Evolutionary conservation across 2,888 invertebrate genomes (phyloP).

Genomic region (Ochropleura leucogaster): DNA sequence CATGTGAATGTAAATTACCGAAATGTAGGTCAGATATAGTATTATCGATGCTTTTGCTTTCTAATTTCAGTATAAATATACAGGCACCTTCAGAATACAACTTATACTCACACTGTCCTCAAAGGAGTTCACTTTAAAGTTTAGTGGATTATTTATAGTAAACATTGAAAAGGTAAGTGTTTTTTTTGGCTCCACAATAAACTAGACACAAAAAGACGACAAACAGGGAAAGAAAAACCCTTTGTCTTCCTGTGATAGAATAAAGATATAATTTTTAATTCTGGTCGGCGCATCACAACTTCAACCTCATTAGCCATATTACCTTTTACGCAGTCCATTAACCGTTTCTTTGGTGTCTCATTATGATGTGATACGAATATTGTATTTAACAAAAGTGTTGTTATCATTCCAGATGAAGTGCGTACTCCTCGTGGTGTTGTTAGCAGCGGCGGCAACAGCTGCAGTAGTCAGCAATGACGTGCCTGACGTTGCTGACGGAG

Average conservation of each 20-base stretch:
- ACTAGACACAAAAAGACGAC: not conserved
- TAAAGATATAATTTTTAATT: not conserved
- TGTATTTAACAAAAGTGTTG: not conserved
- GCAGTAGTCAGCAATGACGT: conserved; percentile 15
- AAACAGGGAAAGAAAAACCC: not conserved
- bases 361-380: too few species aligned
- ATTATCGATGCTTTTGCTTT: not conserved
- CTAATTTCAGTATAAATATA: conserved; percentile 37
- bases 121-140: not conserved
- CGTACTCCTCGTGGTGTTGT: conserved; percentile 12
- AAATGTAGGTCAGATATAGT: not conserved
- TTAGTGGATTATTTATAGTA: not conserved
- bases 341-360: too few species aligned
- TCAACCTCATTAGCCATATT: too few species aligned
- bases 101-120: conserved; percentile 20
- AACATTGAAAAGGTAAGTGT: not conserved
- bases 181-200: not conserved
- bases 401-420: conserved; percentile 31
- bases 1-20: not conserved
- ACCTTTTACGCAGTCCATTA: too few species aligned
- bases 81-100: not conserved
- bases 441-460: conserved; percentile 33
- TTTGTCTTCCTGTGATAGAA: not conserved
- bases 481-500: conserved; percentile 11
- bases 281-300: not conserved